Evolutionary conservation across 1,140 invertebrate genomes (phyloP).

Genomic region (Myzus persicae): DNA sequence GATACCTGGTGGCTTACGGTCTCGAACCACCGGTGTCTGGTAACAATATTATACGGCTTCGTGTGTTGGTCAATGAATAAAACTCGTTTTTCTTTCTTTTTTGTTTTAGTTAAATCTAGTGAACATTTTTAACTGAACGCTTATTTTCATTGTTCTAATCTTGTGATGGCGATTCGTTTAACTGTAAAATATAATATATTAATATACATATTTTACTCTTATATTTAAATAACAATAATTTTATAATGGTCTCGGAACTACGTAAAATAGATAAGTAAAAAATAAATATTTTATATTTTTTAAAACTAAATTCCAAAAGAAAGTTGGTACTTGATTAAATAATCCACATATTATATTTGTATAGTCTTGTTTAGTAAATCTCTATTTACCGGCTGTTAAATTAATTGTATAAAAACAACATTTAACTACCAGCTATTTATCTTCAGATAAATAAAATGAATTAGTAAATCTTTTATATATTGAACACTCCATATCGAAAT

Average conservation of each 20-base stretch:
- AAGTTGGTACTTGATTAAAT: not conserved
- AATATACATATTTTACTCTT: not conserved
- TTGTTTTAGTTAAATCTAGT: conserved; percentile 24
- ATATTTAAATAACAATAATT: too few relatives aligned
- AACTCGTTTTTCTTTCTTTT: conserved; percentile 37
- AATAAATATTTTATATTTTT: not conserved
- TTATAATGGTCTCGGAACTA: not conserved
- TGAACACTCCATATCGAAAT: not conserved
- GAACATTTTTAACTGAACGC: not conserved
- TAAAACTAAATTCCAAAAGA: not conserved
- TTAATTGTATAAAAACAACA: not conserved
- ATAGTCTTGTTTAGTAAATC: not conserved
- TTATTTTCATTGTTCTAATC: conserved; percentile 44
- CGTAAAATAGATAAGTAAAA: not conserved
- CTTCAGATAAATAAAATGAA: not conserved
- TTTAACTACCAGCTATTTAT: too few relatives aligned
- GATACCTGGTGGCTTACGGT: conserved; percentile 54
- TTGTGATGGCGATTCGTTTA: not conserved
- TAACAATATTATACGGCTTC: conserved; percentile 56
- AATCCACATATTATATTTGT: not conserved
- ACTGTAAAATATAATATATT: conserved; percentile 35
- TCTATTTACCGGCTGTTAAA: not conserved
- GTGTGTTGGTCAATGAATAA: conserved; percentile 55
- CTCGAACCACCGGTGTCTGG: conserved; percentile 47
- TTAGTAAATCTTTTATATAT: not conserved